phyloP scores from a whole-genome alignment of 2,888 invertebrate species.

The Acanthosepion esculentum region DNA sequence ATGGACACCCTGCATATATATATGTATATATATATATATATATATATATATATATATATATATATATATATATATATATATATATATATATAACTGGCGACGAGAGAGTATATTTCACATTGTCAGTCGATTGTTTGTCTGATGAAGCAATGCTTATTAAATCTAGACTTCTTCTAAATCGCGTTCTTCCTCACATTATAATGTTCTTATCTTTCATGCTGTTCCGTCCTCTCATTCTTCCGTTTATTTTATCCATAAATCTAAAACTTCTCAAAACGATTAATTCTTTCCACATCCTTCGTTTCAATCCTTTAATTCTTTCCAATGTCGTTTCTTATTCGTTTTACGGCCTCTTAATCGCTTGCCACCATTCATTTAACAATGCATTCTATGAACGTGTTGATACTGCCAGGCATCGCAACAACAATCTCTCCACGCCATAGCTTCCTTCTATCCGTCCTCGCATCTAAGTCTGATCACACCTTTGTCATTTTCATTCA shows the following conservation, averaged over 20 bases:
- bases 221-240: not conserved
- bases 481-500: slow-evolving; percentile 16
- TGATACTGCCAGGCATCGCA: not conserved
- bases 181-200: not conserved
- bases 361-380: not conserved
- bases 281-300: no score
- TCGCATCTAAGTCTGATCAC: not conserved
- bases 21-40: no score
- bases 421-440: not conserved
- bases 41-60: no score
- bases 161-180: no score
- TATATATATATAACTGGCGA: no score
- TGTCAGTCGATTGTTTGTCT: no score
- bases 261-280: no score
- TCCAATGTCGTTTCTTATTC: not conserved
- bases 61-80: no score
- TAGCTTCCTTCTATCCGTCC: not conserved
- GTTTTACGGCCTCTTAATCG: not conserved
- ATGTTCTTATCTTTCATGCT: not conserved
- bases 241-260: not conserved
- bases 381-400: not conserved
- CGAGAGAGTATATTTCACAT: no score
- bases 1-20: no score
- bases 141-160: no score
- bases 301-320: no score